A percentile compares a stretch with the other conserved stretches of the same genome.
Conservation (phyloP, 2,888 invertebrate species). For the Stenodera caucasica region DNA sequence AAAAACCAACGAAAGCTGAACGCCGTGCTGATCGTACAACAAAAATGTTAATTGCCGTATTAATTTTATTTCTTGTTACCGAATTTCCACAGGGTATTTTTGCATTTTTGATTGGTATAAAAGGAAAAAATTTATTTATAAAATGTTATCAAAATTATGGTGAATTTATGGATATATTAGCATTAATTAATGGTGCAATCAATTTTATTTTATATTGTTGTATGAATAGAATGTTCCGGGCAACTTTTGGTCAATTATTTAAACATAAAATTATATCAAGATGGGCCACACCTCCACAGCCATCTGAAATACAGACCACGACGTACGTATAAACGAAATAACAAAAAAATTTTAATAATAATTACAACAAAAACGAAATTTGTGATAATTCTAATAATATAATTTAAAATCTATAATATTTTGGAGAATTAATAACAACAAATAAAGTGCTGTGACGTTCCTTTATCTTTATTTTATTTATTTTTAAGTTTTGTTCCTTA, state of each 20-base stretch:
- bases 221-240: constrained; percentile 92
- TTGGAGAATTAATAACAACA: too few relatives aligned
- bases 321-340: constrained; percentile 60
- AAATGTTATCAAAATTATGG: constrained; percentile 80
- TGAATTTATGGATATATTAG: constrained; percentile 87
- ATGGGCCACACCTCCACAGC: constrained; percentile 60
- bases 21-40: constrained; percentile 85
- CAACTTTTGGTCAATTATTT: constrained; percentile 74
- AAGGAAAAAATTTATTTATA: constrained; percentile 72
- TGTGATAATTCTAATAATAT: not conserved
- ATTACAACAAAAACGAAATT: not conserved
- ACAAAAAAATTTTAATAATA: not conserved
- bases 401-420: too few relatives aligned
- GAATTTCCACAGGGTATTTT: constrained; percentile 76
- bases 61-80: constrained; percentile 82
- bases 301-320: constrained; percentile 67
- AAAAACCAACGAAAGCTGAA: constrained; percentile 64
- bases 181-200: constrained; percentile 87
- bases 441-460: not conserved
- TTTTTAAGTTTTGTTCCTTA: constrained; percentile 9
- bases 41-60: constrained; percentile 83
- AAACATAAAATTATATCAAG: constrained; percentile 65
- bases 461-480: not conserved
- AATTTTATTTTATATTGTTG: constrained; percentile 93
- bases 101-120: constrained; percentile 65